phyloP scores from a whole-genome alignment of 2,888 invertebrate species.

The Oligia latruncula region DNA sequence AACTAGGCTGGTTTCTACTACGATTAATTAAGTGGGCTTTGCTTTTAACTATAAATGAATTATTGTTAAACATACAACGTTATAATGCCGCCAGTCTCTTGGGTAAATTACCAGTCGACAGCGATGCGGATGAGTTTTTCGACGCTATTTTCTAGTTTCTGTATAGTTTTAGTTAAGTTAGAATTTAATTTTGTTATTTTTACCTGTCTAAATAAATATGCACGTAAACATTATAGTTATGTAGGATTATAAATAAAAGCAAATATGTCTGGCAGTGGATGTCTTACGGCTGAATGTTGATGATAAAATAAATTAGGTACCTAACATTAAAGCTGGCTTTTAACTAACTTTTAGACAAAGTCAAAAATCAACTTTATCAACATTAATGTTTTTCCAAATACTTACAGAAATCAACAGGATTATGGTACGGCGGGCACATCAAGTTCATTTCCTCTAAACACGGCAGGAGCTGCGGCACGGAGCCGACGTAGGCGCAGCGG shows the following conservation, averaged over 20 bases:
- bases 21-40: neutral
- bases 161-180: too few relatives aligned
- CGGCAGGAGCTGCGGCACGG: slow-evolving; percentile 93
- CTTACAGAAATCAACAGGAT: slow-evolving; percentile 97
- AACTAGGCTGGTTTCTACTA: slow-evolving; percentile 24
- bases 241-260: neutral
- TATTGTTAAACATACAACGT: too few relatives aligned
- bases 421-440: slow-evolving; percentile 96
- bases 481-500: slow-evolving; percentile 94
- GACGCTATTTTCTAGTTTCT: too few relatives aligned
- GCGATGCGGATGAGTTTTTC: too few relatives aligned
- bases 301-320: neutral
- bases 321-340: too few relatives aligned
- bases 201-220: too few relatives aligned
- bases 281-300: neutral
- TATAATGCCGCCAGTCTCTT: too few relatives aligned
- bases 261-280: neutral
- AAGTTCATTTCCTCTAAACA: slow-evolving; percentile 93
- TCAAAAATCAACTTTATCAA: neutral
- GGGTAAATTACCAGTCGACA: too few relatives aligned
- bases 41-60: neutral
- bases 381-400: slow-evolving; percentile 55
- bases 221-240: too few relatives aligned
- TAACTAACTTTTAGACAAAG: too few relatives aligned
- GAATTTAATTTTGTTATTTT: too few relatives aligned